phyloP scores from a whole-genome alignment of 2,113 vertebrate species.

The Arvicanthis niloticus region DNA sequence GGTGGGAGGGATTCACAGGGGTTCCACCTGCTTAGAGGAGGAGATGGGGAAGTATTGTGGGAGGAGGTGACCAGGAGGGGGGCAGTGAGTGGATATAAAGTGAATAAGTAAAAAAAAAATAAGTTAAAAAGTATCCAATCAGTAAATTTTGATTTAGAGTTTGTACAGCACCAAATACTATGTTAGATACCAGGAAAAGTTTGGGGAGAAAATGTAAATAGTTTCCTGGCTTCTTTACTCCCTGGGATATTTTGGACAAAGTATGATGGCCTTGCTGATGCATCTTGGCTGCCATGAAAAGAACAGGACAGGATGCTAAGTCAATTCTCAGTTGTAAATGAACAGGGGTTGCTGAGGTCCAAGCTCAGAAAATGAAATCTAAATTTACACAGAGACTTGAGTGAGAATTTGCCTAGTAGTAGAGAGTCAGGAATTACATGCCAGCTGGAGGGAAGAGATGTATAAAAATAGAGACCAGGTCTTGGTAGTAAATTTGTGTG shows the following conservation, averaged over 20 bases:
- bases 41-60: too few species aligned
- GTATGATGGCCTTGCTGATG: background rate
- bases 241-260: background rate
- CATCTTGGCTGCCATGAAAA: background rate
- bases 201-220: background rate
- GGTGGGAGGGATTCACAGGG: too few species aligned
- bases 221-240: background rate
- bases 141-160: background rate
- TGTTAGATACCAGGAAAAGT: background rate
- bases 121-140: conserved; percentile 7
- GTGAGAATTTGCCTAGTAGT: background rate
- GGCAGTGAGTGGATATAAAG: too few species aligned
- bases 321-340: background rate
- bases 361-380: background rate
- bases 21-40: too few species aligned
- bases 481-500: background rate
- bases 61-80: too few species aligned
- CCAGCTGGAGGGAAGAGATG: background rate
- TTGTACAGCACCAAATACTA: background rate
- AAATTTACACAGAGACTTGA: background rate
- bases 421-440: background rate
- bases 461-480: background rate
- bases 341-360: background rate
- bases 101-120: too few species aligned
- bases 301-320: background rate